Percentiles rank a stretch among this genome's conserved stretches.
Evolutionary conservation across 2,797 vertebrate genomes (phyloP).

Genomic region (Vireo griseus): DNA sequence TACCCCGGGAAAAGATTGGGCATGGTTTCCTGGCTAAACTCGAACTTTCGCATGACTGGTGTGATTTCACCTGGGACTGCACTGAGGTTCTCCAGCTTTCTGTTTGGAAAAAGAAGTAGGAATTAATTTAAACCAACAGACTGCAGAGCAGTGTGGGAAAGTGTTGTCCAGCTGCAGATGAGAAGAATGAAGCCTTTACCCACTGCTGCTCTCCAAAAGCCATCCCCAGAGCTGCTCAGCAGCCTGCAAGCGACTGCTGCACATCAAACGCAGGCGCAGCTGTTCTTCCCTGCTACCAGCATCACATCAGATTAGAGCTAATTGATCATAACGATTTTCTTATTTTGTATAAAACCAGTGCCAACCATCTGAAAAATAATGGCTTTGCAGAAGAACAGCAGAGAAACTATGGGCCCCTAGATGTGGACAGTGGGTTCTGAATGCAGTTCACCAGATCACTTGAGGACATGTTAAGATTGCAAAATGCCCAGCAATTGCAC

Average conservation of each 20-base stretch:
- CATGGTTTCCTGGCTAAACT: background rate
- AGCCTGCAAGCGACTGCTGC: background rate
- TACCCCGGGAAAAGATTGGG: accelerated
- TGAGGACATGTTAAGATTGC: background rate
- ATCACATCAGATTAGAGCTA: background rate
- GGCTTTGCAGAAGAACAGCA: background rate
- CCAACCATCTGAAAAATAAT: background rate
- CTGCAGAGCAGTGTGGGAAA: background rate
- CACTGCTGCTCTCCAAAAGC: background rate
- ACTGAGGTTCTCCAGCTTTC: background rate
- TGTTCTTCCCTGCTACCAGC: background rate
- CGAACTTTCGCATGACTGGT: background rate
- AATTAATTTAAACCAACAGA: background rate
- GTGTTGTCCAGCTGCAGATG: background rate
- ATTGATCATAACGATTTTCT: background rate
- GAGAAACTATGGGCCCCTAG: background rate
- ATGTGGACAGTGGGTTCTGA: background rate
- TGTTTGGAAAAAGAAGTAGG: background rate
- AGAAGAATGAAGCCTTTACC: background rate
- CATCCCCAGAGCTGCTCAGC: background rate
- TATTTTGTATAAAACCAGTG: background rate
- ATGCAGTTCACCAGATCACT: background rate
- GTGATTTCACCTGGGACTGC: background rate
- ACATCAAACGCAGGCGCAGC: background rate
- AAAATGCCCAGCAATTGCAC: background rate